Evolutionary conservation across 2,113 vertebrate genomes (phyloP), one percentile per base, ranked within the genome.

Genomic region (Sporophila hypoxantha): DNA sequence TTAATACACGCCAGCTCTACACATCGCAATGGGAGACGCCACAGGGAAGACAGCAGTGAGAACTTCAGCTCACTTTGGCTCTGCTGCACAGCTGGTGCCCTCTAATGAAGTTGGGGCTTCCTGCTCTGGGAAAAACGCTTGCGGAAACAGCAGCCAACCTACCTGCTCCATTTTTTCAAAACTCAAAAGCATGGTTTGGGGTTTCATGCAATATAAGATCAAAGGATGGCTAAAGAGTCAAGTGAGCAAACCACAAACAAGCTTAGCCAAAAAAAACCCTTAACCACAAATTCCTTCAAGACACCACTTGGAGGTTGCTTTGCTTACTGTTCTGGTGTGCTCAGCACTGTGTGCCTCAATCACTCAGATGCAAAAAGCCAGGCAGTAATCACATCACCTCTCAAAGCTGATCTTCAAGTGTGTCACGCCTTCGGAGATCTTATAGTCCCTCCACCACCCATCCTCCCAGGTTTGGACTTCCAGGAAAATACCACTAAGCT

Each of bases 111-210:
- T 0, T 15, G 34, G 26, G 17, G 32, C n/a, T 1, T 88, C 34
- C 29, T 53, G 70, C 19, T 59, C 17, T 5, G 2, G 21, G 19
- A 30, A 12, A 81, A 91, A 36, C 14, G 66, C 42, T 30, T 52
- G 30, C 17, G 3, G 1, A n/a, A n/a, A 52, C 8, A 86, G 66
- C 8, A 78, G 39, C 66, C 15, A 5, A 83, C 17, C 46, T 44
- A 27, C 16, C 34, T 36, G n/a, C 29, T 85, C 26, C 46, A 53
- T n/a, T 41, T 89, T 93, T 91, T 47, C 88, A 94, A 94, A 89
- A 93, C n/a, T n/a, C 27, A 92, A 92, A 66, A 85, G 20, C 0
- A 0, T 59, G 19, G 64, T 39, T 81, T 81, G 34, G 50, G n/a
- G n/a, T n/a, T 73, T 88, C 44, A 73, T 41, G 39, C 34, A 92